Base-by-base conservation (phyloP, 1,140 invertebrate genomes). In the Microplitis demolitor region DNA sequence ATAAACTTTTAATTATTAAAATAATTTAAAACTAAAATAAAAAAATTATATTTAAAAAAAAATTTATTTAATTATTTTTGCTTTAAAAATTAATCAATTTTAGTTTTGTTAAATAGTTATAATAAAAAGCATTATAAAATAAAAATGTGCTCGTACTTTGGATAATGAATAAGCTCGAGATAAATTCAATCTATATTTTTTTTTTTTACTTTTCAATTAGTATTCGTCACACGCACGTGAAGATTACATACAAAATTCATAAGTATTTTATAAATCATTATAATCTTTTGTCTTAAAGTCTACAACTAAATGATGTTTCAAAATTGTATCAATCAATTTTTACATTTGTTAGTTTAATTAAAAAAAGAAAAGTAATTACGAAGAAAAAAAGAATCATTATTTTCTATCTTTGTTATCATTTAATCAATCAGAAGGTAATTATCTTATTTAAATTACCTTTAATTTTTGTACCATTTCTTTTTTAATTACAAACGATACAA, bases 231-330 rank as follows among this genome's bases (percentile, higher is more conserved):
- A 77, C 79, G 77, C 78, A 79, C 78, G 78, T 33, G 67, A 69
- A 50, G 74, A 78, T 68, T 81, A 81, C 78, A 81, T 79, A 81
- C 76, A 79, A 80, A 79, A 76, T 76, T 61, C 77, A 74, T 79
- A 81, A 77, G 39, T 45, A 76, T 76, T 79, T 80, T 80, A 80
- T 75, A 80, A 78, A 45, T 73, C 34, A 69, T 66, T 50, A 64
- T 76, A 74, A 58, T 75, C 75, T 73, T 67, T 64, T 61, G 39
- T 45, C 39, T 45, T 45, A 45, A 45, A 45, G 39, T 45, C 39
- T 45, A 45, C 6, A 45, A 45, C 39, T 45, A 6, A 45, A 45
- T 45, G 11, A 45, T 78, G 64, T 50, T 64, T 77, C 61, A 58
- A 69, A 66, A 54, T 67, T 11, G 62, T 68, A 72, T 45, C 24